A percentile compares a stretch with the other conserved stretches of the same genome.
These are phyloP conservation scores for Dendrocincla tyrannina DNA, from an alignment of 2,797 vertebrate genomes.

Conservation along the genomic window DNA sequence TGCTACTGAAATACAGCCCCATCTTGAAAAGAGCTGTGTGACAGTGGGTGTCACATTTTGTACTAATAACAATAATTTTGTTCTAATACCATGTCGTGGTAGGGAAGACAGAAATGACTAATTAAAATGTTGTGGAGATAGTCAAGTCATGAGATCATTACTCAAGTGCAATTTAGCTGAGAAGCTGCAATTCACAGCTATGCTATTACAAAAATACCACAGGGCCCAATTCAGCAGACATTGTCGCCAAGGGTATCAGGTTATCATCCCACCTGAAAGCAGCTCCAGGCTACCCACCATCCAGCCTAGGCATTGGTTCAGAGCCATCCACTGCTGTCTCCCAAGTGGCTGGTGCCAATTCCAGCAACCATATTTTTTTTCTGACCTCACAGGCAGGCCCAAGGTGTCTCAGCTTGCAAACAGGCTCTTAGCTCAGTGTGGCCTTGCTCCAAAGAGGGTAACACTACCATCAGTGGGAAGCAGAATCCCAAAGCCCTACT, in stretches of 20 bases:
- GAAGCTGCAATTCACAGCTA: constrained; percentile 36
- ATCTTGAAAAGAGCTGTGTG: not conserved
- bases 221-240: not conserved
- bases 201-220: constrained; percentile 51
- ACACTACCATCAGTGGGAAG: not conserved
- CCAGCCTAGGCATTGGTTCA: not conserved
- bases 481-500: not conserved
- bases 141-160: constrained; percentile 63
- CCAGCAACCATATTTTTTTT: not conserved
- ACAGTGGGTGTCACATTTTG: not conserved
- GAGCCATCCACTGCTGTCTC: not conserved
- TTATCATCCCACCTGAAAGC: not conserved
- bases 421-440: not conserved
- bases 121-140: constrained; percentile 58
- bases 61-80: constrained; percentile 33
- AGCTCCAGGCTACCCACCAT: not conserved
- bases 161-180: constrained; percentile 60
- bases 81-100: not conserved
- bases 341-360: not conserved
- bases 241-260: not conserved
- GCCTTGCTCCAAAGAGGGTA: not conserved
- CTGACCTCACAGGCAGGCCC: not conserved
- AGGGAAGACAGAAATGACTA: constrained; percentile 58
- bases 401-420: not conserved
- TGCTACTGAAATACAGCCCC: not conserved